Evolutionary conservation across 2,888 invertebrate species (phyloP).

Genomic region (Amaurobius ferox): DNA sequence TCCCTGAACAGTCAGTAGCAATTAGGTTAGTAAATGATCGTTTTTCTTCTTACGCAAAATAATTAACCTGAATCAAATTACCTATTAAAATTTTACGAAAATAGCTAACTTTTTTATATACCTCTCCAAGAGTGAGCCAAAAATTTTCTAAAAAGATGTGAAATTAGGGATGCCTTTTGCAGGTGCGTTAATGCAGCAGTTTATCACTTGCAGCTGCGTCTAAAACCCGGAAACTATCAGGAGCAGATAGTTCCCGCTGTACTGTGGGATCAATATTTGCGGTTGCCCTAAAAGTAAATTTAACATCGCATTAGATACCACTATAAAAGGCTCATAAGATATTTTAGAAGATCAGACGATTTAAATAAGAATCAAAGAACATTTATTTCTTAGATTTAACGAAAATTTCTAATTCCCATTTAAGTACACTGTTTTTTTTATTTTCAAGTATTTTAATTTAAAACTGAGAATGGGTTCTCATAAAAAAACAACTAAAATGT

Average conservation of each 20-base stretch:
- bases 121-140: not conserved
- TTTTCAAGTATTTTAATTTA: not conserved
- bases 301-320: not conserved
- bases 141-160: not conserved
- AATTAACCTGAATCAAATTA: no score
- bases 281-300: not conserved
- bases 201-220: conserved; percentile 16
- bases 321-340: not conserved
- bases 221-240: not conserved
- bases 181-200: not conserved
- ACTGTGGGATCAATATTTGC: not conserved
- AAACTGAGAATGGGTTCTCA: not conserved
- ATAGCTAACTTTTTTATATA: no score
- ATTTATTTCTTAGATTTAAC: no score
- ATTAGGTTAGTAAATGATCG: no score
- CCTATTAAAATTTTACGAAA: no score
- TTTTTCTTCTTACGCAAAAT: no score
- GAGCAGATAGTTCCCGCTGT: not conserved
- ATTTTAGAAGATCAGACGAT: not conserved
- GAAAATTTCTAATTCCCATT: not conserved
- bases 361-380: not conserved
- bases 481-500: not conserved
- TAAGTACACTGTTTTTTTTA: not conserved
- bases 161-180: conserved; percentile 4
- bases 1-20: no score